These are phyloP conservation scores for Caradrina kadenii DNA, from an alignment of 2,888 invertebrate genomes.

Conservation along the genomic window DNA sequence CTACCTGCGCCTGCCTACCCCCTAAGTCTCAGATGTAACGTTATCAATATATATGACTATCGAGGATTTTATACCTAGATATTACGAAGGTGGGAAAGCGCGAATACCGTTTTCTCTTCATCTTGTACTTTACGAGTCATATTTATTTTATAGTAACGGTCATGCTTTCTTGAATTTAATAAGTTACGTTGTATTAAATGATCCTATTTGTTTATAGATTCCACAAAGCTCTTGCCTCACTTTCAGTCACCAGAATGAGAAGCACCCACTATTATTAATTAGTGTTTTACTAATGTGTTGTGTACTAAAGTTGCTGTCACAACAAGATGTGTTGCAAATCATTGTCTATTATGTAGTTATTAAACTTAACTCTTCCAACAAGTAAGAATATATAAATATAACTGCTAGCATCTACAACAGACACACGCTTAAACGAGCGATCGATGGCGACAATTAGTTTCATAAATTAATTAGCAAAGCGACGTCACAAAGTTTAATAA, in stretches of 20 bases:
- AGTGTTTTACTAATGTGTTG: not conserved
- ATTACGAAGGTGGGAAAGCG: slow-evolving; percentile 20
- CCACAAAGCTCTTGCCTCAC: slow-evolving; percentile 1
- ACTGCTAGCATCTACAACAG: not conserved
- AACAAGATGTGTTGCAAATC: not conserved
- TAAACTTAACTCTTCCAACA: slow-evolving; percentile 11
- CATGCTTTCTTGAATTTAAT: slow-evolving; percentile 6
- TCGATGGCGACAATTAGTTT: slow-evolving; percentile 3
- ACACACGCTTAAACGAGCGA: not conserved
- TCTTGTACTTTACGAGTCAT: slow-evolving; percentile 35
- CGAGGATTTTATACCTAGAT: slow-evolving; percentile 11
- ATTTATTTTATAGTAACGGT: slow-evolving; percentile 39
- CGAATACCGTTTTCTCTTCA: slow-evolving; percentile 30
- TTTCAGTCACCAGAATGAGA: slow-evolving; percentile 14
- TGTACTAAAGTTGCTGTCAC: not conserved
- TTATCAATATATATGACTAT: slow-evolving; percentile 27
- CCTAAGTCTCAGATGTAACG: slow-evolving; percentile 1
- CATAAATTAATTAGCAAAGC: slow-evolving; percentile 9
- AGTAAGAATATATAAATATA: slow-evolving; percentile 3
- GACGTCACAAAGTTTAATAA: slow-evolving; percentile 27
- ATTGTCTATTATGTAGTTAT: slow-evolving; percentile 2
- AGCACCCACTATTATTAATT: slow-evolving; percentile 18
- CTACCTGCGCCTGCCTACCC: slow-evolving; percentile 4
- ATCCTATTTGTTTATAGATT: slow-evolving; percentile 13
- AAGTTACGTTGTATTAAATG: not conserved